Evolutionary conservation across 2,888 invertebrate species (phyloP).

Genomic region (Drosophila eohydei): DNA sequence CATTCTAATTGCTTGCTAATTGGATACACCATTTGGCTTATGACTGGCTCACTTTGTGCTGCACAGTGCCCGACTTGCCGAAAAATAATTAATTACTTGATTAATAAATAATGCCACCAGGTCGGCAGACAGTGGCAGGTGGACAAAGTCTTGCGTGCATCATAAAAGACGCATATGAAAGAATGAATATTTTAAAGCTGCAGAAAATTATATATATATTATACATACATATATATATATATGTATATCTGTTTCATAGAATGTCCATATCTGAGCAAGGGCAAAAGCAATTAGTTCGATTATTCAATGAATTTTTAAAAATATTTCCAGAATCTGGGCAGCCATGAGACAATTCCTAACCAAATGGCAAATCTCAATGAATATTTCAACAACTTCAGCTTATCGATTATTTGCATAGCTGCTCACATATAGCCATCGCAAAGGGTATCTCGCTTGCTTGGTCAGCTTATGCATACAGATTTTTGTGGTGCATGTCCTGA

Average conservation of each 20-base stretch:
- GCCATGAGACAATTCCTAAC: background rate
- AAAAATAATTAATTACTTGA: background rate
- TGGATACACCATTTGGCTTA: background rate
- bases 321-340: background rate
- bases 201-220: background rate
- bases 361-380: background rate
- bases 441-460: background rate
- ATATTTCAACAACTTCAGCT: background rate
- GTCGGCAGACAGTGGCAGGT: background rate
- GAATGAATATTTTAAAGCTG: background rate
- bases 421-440: background rate
- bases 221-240: background rate
- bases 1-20: background rate
- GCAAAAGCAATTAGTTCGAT: background rate
- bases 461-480: background rate
- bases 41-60: background rate
- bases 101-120: constrained; percentile 3
- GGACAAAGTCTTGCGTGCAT: background rate
- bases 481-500: too few species aligned
- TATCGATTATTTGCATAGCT: background rate
- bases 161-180: background rate
- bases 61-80: background rate
- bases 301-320: background rate
- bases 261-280: background rate
- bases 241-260: background rate